These are phyloP conservation scores for Drosophila lini DNA, from an alignment of 1,140 invertebrate genomes.

Conservation along the genomic window DNA sequence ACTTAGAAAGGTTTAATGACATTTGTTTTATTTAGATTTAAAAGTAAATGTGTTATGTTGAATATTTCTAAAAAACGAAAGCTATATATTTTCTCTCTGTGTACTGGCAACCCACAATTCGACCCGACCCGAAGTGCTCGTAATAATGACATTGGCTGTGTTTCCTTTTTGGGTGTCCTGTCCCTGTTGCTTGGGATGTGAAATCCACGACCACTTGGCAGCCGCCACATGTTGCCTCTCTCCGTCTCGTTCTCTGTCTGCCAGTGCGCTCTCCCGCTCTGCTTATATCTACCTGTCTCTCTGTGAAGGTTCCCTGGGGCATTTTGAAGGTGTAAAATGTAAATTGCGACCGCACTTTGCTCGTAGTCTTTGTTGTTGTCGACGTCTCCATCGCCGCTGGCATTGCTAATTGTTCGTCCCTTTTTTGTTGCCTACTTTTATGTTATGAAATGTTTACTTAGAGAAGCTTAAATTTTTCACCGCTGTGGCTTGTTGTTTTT, in stretches of 20 bases:
- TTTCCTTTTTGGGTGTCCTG: slow-evolving; percentile 23
- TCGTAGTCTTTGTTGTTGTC: background rate
- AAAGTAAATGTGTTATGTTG: background rate
- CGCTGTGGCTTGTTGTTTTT: slow-evolving; percentile 15
- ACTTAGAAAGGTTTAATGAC: background rate
- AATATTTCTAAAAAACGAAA: background rate
- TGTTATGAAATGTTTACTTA: slow-evolving; percentile 16
- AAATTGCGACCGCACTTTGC: slow-evolving; percentile 62
- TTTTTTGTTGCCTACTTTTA: slow-evolving; percentile 51
- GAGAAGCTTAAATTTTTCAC: slow-evolving; percentile 11
- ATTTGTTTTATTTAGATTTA: background rate
- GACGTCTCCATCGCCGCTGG: background rate
- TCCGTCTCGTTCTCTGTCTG: slow-evolving; percentile 1
- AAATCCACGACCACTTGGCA: slow-evolving; percentile 42
- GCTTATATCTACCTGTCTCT: slow-evolving; percentile 6
- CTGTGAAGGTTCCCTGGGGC: slow-evolving; percentile 19
- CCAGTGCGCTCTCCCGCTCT: background rate
- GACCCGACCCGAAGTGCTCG: slow-evolving; percentile 19
- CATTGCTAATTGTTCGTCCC: slow-evolving; percentile 39
- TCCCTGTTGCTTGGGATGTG: slow-evolving; percentile 28
- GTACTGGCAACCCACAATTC: background rate
- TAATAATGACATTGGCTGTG: slow-evolving; percentile 48
- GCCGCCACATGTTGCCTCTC: slow-evolving; percentile 65
- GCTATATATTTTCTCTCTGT: background rate
- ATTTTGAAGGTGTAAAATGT: slow-evolving; percentile 78